Evolutionary conservation across 1,140 invertebrate species (phyloP), one percentile per base, ranked within the genome.

Genomic region (Adelges cooleyi): DNA sequence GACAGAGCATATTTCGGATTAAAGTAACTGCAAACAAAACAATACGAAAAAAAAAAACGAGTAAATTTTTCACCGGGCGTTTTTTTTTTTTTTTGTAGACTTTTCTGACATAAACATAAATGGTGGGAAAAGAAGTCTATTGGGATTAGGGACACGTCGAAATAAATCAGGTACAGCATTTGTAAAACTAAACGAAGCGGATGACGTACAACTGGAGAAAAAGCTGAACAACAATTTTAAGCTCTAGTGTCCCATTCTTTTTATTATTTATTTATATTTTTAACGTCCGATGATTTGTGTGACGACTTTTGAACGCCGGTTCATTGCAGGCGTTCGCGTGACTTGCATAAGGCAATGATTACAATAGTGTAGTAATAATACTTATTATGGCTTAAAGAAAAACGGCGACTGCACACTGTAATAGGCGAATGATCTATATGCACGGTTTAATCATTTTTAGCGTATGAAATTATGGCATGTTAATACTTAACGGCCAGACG

Each of bases 81-180:
- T n/a, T n/a, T n/a, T n/a, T n/a, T n/a, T 25, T 40, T 18, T 59
- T 59, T 44, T 23, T 44, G 27, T 42, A 6, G 22, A 44, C 23
- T 46, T 44, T 27, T n/a, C n/a, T 17, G 52, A 42, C 53, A 42
- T 13, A 25, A 25, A 25, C 53, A 25, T 20, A 36, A 40, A 40
- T 22, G 23, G 17, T 13, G 40, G 33, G n/a, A 22, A 42, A 42
- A 27, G n/a, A 42, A 59, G 54, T 42, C 54, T 44, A 44, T 44
- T 38, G 42, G 38, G 54, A 59, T 59, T 25, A 59, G 54, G 54
- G 11, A 20, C 54, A 22, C 54, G 54, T 59, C 54, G 54, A 44
- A 27, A 59, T 44, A 59, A 59, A 59, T 59, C 54, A 44, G 40
- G 36, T 44, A 38, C 54, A 44, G 54, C 54, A 15, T 59, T 59